These are phyloP conservation scores for Dryas iulia DNA, from an alignment of 1,140 invertebrate genomes.

Conservation along the genomic window DNA sequence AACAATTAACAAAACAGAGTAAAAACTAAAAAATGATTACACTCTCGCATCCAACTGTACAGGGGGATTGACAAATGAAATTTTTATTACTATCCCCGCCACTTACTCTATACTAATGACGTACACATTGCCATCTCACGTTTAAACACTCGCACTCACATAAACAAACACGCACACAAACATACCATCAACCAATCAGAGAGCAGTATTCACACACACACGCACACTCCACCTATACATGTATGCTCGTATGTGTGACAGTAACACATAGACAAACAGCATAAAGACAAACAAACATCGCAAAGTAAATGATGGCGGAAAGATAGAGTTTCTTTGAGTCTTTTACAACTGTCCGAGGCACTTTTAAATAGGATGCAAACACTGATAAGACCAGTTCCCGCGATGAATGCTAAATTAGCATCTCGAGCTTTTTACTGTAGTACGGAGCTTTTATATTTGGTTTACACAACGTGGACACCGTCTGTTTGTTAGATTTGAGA, in stretches of 20 bases:
- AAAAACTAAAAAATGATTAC: not conserved
- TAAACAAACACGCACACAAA: conserved; percentile 21
- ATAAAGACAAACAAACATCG: conserved; percentile 11
- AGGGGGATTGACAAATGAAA: conserved; percentile 64
- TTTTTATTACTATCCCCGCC: conserved; percentile 52
- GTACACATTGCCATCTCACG: conserved; percentile 37
- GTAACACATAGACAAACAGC: conserved; percentile 13
- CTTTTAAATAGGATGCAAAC: conserved; percentile 75
- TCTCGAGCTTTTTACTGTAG: conserved; percentile 26
- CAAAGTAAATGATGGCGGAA: conserved; percentile 10
- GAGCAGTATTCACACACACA: conserved; percentile 13
- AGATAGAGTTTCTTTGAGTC: conserved; percentile 74
- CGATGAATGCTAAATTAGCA: conserved; percentile 68
- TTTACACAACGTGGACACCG: not conserved
- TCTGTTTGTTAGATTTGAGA: not conserved
- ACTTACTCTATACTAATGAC: conserved; percentile 46
- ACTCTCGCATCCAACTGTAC: conserved; percentile 33
- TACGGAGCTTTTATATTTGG: not conserved
- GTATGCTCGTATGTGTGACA: not conserved
- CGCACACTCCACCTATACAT: not conserved
- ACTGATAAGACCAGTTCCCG: conserved; percentile 58
- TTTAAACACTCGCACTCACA: conserved; percentile 27
- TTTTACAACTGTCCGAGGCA: conserved; percentile 58
- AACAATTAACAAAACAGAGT: not conserved
- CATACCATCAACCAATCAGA: conserved; percentile 28